Evolutionary conservation across 2,888 invertebrate species (phyloP).

Genomic region (Lepidocyrtinus sp.): DNA sequence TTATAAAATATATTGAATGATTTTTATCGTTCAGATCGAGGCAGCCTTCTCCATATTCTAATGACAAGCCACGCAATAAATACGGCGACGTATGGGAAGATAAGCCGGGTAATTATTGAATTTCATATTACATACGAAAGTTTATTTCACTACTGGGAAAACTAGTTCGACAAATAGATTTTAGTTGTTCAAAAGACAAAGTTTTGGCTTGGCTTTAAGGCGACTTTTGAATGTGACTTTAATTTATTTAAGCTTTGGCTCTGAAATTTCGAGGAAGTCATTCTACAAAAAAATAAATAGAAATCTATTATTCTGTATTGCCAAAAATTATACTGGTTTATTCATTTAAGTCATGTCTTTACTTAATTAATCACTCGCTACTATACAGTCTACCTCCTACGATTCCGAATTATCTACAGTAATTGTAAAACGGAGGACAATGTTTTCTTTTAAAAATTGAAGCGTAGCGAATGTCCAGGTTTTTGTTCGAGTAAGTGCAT

Average conservation of each 20-base stretch:
- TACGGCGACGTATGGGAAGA: conserved; percentile 69
- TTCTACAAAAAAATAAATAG: no score
- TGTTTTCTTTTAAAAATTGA: conserved; percentile 48
- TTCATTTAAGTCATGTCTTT: no score
- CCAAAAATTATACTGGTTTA: neutral
- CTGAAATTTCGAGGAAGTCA: no score
- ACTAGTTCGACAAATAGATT: no score
- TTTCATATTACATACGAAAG: no score
- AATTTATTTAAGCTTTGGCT: no score
- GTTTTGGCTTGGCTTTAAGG: no score
- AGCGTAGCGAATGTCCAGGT: conserved; percentile 59
- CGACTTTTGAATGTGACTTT: no score
- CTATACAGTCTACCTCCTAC: no score
- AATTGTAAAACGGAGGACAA: neutral
- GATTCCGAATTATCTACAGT: neutral
- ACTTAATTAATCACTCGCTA: no score
- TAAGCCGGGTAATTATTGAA: conserved; percentile 46
- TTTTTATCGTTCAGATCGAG: conserved; percentile 7
- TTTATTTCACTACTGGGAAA: no score
- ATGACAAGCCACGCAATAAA: conserved; percentile 45
- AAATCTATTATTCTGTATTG: neutral
- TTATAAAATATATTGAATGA: neutral
- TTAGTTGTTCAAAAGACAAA: no score
- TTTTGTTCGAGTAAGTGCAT: conserved; percentile 65
- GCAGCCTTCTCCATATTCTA: neutral